Evolutionary conservation across 2,797 vertebrate species (phyloP).

Genomic region (Poecilia wingei): DNA sequence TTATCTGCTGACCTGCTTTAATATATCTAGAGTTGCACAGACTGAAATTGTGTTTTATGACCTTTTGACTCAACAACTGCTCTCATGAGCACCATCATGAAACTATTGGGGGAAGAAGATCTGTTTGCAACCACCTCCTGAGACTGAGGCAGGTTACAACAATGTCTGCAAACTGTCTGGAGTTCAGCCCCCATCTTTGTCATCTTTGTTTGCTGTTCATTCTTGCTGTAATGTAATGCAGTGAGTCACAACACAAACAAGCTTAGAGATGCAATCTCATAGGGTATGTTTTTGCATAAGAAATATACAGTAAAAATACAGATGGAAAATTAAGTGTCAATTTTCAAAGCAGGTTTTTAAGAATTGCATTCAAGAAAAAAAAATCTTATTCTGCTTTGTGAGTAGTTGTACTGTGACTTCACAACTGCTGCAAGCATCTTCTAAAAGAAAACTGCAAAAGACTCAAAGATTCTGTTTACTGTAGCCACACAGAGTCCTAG

Average conservation of each 20-base stretch:
- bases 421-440: neutral
- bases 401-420: neutral
- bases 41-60: no score
- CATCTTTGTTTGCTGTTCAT: neutral
- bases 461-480: neutral
- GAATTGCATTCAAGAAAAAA: neutral
- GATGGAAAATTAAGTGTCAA: neutral
- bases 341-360: neutral
- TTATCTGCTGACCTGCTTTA: no score
- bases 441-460: no score
- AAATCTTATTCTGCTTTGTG: neutral
- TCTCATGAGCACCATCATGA: neutral
- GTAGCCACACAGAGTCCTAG: neutral
- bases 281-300: neutral
- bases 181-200: neutral
- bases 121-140: neutral
- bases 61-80: neutral
- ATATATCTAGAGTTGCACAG: no score
- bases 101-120: neutral
- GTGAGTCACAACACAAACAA: neutral
- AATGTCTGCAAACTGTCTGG: neutral
- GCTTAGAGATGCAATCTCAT: neutral
- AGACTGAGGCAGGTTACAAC: neutral
- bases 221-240: neutral
- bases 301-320: neutral